Evolutionary conservation across 2,113 vertebrate species (phyloP), one percentile per base, ranked within the genome.

Genomic region (Engraulis encrasicolus): DNA sequence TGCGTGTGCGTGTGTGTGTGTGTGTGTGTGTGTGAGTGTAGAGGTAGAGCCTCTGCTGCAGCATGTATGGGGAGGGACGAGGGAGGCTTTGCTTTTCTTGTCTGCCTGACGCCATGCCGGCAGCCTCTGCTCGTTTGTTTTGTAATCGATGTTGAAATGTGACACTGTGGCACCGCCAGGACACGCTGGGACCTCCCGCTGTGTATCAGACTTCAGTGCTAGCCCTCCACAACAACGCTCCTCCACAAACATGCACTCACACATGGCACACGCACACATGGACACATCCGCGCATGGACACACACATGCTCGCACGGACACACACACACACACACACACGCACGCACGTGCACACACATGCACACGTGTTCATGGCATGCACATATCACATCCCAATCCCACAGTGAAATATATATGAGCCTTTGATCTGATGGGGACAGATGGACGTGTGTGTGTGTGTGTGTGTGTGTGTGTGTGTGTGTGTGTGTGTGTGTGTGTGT

Each of bases 371-470:
- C n/a, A n/a, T n/a, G n/a, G n/a, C 40, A 45, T 9, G 9, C 9
- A 45, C 40, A 45, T n/a, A n/a, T n/a, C 40, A 45, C 40, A 45
- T 9, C 40, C 3, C 40, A 5, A 9, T 34, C 27, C 66, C 66
- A 19, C 66, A 17, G 27, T 74, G 66, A 74, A 74, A 74, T 74
- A 74, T 74, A 34, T 34, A 74, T 74, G 66, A 17, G 31, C 66
- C 27, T 34, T 12, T 17, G 18, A 36, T 5, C 66, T 34, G 66
- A 36, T 45, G 9, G 40, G 40, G 40, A 45, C 40, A 15, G 27
- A 74, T 31, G 34, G 66, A 74, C 17, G 31, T 1, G 27, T 5
- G 9, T 3, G 40, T 45, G 40, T 45, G 40, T 45, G 40, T 45
- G 40, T 45, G 40, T 45, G 40, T 45, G 40, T 9, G 9, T 45